A percentile compares a stretch with the other conserved stretches of the same genome.
phyloP scores from a whole-genome alignment of 2,888 invertebrate species.

The Drosophila atripex region DNA sequence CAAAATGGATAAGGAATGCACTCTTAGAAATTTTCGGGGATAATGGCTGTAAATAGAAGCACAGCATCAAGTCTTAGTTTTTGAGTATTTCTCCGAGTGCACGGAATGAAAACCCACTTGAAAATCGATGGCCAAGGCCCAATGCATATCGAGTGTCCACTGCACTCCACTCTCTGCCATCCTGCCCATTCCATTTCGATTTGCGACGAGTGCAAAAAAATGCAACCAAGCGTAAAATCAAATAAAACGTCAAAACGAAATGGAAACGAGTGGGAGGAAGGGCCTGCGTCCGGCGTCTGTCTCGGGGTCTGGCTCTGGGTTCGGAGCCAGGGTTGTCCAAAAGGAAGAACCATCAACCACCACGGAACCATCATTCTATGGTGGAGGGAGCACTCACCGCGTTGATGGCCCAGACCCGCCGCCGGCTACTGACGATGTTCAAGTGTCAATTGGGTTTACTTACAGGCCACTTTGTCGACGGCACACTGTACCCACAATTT shows the following conservation, averaged over 20 bases:
- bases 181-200: constrained; percentile 27
- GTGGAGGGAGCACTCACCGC: constrained; percentile 34
- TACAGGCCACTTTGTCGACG: constrained; percentile 69
- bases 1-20: constrained; percentile 27
- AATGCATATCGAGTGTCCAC: constrained; percentile 69
- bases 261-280: constrained; percentile 36
- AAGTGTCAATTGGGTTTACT: constrained; percentile 76
- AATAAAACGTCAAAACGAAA: constrained; percentile 73
- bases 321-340: not conserved
- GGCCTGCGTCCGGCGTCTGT: not conserved
- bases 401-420: constrained; percentile 36
- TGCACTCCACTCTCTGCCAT: not conserved
- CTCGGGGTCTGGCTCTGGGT: not conserved
- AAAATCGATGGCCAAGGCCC: constrained; percentile 64
- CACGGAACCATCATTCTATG: constrained; percentile 4
- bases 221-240: constrained; percentile 78
- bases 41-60: not conserved
- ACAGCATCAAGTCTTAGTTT: not conserved
- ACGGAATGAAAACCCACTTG: constrained; percentile 42
- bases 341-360: constrained; percentile 22
- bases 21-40: not conserved
- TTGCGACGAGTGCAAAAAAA: constrained; percentile 59
- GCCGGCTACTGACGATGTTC: constrained; percentile 54
- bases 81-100: constrained; percentile 7
- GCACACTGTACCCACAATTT: constrained; percentile 14